phyloP scores from a whole-genome alignment of 2,113 vertebrate genomes.

The Oceanites oceanicus region DNA sequence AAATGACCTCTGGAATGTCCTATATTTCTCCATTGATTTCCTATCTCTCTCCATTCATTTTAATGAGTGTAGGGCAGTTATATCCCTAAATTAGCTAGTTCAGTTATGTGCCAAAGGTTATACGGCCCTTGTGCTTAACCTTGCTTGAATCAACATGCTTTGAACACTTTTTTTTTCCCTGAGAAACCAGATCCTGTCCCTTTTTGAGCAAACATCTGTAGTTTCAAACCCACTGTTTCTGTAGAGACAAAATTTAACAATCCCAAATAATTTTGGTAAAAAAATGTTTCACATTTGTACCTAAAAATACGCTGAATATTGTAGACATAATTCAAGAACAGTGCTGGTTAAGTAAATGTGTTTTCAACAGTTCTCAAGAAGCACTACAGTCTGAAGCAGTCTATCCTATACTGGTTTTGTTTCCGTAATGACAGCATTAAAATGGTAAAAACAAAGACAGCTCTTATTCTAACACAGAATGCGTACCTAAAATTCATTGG shows the following conservation, averaged over 20 bases:
- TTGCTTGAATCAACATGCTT: not conserved
- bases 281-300: not conserved
- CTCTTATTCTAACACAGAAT: not conserved
- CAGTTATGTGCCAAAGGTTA: not conserved
- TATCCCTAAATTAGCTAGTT: not conserved
- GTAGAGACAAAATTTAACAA: not conserved
- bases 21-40: constrained; percentile 26
- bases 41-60: not conserved
- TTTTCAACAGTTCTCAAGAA: not conserved
- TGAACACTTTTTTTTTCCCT: accelerated
- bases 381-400: not conserved
- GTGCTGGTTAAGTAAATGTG: not conserved
- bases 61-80: not conserved
- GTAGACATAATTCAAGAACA: not conserved
- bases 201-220: not conserved
- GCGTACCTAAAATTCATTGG: not conserved
- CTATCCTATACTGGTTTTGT: not conserved
- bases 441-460: not conserved
- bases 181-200: not conserved
- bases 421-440: not conserved
- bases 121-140: not conserved
- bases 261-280: accelerated
- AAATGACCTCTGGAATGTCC: not conserved
- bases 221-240: not conserved
- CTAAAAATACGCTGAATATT: not conserved